These are phyloP conservation scores for Agonopterix arenella DNA, from an alignment of 2,888 invertebrate genomes.

Conservation along the genomic window DNA sequence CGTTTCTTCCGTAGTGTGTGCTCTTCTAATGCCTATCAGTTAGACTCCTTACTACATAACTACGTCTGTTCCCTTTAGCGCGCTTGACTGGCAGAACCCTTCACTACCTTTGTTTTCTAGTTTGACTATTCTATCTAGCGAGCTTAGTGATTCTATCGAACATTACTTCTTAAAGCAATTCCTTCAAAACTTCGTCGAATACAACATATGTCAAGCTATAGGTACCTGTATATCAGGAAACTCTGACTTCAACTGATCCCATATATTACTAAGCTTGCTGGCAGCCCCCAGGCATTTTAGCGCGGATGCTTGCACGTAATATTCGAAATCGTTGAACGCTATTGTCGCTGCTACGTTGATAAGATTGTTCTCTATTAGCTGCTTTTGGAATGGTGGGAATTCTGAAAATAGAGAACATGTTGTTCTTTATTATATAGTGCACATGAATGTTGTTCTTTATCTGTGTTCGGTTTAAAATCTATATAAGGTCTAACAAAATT, in stretches of 20 bases:
- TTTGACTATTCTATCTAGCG: background rate
- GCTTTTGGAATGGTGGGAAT: slow-evolving; percentile 86
- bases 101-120: background rate
- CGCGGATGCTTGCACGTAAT: slow-evolving; percentile 86
- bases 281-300: slow-evolving; percentile 83
- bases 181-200: background rate
- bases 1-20: no score
- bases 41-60: no score
- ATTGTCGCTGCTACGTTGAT: slow-evolving; percentile 80
- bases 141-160: background rate
- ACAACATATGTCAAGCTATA: background rate
- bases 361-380: slow-evolving; percentile 80
- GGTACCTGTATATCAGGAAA: slow-evolving; percentile 78
- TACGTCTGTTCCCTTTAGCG: no score
- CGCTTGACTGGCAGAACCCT: no score
- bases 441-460: no score
- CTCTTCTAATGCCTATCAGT: no score
- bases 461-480: no score
- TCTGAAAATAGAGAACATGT: slow-evolving; percentile 55
- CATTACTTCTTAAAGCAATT: background rate
- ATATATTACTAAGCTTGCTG: slow-evolving; percentile 79
- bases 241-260: slow-evolving; percentile 77
- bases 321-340: slow-evolving; percentile 81
- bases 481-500: no score
- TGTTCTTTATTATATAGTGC: no score